phyloP scores from a whole-genome alignment of 2,797 vertebrate species.

The Numenius phaeopus region DNA sequence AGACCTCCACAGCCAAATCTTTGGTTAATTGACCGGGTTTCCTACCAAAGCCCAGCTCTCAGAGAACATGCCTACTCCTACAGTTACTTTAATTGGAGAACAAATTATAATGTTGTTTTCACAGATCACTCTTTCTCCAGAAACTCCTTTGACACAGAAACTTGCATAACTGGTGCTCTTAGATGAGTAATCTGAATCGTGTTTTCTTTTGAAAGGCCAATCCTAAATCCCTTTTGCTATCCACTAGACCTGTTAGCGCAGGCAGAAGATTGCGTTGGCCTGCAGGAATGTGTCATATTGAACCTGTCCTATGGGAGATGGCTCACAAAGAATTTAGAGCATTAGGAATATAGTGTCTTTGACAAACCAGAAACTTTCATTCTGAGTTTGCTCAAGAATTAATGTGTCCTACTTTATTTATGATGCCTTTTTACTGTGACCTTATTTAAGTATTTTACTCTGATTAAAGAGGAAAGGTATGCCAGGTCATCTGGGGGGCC shows the following conservation, averaged over 20 bases:
- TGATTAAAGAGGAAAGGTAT: background rate
- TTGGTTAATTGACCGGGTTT: background rate
- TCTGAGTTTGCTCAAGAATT: too few species aligned
- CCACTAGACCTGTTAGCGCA: conserved; percentile 20
- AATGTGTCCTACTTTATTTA: background rate
- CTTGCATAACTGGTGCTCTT: conserved; percentile 43
- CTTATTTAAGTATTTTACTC: conserved; percentile 7
- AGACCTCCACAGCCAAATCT: background rate
- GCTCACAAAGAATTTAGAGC: conserved; percentile 20
- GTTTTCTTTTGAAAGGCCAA: conserved; percentile 55
- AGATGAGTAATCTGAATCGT: conserved; percentile 43
- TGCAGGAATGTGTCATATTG: conserved; percentile 11
- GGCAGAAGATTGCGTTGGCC: conserved; percentile 19
- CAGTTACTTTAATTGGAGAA: conserved; percentile 50
- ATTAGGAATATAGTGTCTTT: conserved; percentile 17
- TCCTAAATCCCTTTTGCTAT: conserved; percentile 38
- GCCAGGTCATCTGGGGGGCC: background rate
- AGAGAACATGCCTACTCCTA: conserved; percentile 30
- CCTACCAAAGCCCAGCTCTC: background rate
- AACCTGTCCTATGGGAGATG: background rate
- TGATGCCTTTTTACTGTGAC: background rate
- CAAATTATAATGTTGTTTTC: conserved; percentile 61
- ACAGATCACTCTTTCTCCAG: conserved; percentile 46
- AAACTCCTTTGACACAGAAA: conserved; percentile 66
- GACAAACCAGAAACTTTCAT: background rate